Base-by-base conservation (phyloP, 2,888 invertebrate species). In the Meganola albula region DNA sequence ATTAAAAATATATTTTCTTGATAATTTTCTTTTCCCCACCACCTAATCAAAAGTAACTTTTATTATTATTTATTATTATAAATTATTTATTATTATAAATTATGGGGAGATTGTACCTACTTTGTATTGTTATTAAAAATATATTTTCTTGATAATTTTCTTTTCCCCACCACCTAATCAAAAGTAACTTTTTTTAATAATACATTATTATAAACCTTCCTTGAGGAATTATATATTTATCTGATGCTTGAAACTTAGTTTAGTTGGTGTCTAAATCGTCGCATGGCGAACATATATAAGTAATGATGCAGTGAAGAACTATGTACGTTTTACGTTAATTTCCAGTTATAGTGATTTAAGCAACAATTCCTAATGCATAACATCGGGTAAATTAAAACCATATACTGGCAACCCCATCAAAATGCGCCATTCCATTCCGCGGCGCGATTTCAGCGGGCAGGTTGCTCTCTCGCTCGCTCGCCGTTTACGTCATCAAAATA, bases 371-470 rank as follows among this genome's bases (percentile, higher is more conserved):
- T 16, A 9, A 1, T 13, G 18, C 5, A 10, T 6, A 10, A 18
- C 12, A 12, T 24, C 24, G 24, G 43, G 37, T 39, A 37, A 32
- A 26, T 26, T 31, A 1, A 14, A 21, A 27, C 27, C 2, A 2
- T n/a, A 10, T 10, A 9, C 31, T 63, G 61, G 72, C 68, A 76
- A 58, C 72, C 56, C 62, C 31, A 24, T 6, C 34, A 14, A 59
- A 67, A 70, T 78, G 74, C 77, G 77, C 76, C 77, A 77, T 72
- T 75, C 65, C 64, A n/a, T 20, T n/a, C 66, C 70, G 64, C 45
- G 53, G 49, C 43, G 38, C 51, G 53, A 62, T 64, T 64, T 63
- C 55, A 55, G 48, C 52, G 47, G 54, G 18, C n/a, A n/a, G n/a
- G n/a, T n/a, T n/a, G n/a, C n/a, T n/a, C n/a, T n/a, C n/a, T n/a